Evolutionary conservation across 2,797 vertebrate genomes (phyloP).

Genomic region (Poecilia gillii): DNA sequence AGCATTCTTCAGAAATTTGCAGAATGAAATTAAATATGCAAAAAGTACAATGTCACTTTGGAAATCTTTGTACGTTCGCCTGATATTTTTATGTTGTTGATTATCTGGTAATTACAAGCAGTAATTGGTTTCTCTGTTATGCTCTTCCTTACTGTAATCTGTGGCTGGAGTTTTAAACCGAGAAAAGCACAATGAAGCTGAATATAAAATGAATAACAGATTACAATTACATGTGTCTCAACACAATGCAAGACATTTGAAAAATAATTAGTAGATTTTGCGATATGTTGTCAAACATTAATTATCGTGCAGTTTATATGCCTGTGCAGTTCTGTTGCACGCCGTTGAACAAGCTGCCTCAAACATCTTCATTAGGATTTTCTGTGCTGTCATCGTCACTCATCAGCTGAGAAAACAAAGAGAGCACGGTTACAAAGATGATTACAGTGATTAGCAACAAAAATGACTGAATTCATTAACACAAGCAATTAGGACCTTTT

Average conservation of each 20-base stretch:
- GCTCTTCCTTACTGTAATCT: not conserved
- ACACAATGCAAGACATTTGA: not conserved
- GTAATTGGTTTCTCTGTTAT: not conserved
- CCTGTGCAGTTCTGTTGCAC: not conserved
- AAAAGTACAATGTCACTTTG: not conserved
- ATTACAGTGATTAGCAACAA: not conserved
- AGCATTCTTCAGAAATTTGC: not conserved
- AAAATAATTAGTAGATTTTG: not conserved
- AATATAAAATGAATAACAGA: not conserved
- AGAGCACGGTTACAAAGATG: constrained; percentile 8
- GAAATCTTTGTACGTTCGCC: not conserved
- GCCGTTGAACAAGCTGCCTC: not conserved
- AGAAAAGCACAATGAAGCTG: not conserved
- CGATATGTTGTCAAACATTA: constrained; percentile 2
- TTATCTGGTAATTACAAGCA: not conserved
- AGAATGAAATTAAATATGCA: constrained; percentile 1
- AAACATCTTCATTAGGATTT: constrained; percentile 21
- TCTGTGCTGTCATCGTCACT: constrained; percentile 24
- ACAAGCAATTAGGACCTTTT: not conserved
- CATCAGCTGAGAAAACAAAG: constrained; percentile 36
- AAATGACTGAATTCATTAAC: not conserved
- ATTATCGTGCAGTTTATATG: constrained; percentile 8
- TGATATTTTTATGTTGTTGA: not conserved
- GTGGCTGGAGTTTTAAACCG: not conserved
- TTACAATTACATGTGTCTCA: not conserved